Percentiles rank a stretch among this genome's conserved stretches.
These are phyloP conservation scores for Procambarus clarkii DNA, from an alignment of 1,140 invertebrate species.

Conservation along the genomic window DNA sequence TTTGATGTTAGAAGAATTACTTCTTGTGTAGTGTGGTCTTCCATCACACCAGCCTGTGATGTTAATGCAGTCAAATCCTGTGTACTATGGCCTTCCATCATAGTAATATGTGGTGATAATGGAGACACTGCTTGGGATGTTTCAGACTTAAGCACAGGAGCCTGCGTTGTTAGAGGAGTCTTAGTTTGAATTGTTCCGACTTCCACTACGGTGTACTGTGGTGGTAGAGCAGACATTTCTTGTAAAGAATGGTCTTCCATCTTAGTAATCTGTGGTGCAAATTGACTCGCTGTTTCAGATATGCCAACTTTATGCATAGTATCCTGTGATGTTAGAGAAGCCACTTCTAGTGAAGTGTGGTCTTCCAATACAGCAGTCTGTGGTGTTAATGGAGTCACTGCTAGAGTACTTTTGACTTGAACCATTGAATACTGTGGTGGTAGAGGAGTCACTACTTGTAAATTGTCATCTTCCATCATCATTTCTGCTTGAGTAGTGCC, in stretches of 20 bases:
- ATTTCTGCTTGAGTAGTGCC: too few species aligned
- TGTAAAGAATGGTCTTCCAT: too few species aligned
- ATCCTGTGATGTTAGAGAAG: neutral
- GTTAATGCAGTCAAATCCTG: neutral
- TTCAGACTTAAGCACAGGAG: neutral
- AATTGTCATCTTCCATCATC: neutral
- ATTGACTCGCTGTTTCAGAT: too few species aligned
- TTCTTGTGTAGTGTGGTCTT: neutral
- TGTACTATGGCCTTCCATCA: too few species aligned
- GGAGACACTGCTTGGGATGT: neutral
- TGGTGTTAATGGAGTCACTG: neutral
- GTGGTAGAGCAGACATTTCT: neutral
- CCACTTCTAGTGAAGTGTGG: neutral
- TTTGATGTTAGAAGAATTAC: neutral
- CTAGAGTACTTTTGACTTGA: neutral
- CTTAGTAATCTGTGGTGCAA: too few species aligned
- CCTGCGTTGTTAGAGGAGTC: constrained; percentile 4
- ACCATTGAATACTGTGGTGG: neutral
- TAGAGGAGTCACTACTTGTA: neutral
- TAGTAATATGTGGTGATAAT: too few species aligned
- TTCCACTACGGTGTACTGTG: neutral
- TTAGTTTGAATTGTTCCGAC: neutral
- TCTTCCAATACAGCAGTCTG: neutral
- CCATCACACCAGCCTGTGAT: neutral
- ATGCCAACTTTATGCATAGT: neutral